Base-by-base conservation (phyloP, 92 coral and sea anemone species). In the Montipora capitata region DNA sequence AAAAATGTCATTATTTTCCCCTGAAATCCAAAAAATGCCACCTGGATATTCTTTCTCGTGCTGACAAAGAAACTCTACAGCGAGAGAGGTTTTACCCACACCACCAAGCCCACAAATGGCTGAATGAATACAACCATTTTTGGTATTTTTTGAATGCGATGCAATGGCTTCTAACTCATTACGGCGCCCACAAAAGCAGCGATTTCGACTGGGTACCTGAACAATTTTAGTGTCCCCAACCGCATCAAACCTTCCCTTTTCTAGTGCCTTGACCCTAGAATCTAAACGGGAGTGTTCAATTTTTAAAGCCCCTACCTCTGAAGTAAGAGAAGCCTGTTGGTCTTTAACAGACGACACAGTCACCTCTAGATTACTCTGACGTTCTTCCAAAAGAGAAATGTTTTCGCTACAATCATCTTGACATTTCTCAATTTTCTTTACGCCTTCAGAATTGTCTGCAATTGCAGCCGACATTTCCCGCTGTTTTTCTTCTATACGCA, bases 21-120 rank as follows among this genome's bases (percentile, higher is more conserved):
- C 98, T 2, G 98, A 94, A 78, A 96, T 82, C 98, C 99, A 96
- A 80, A 92, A 93, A 58, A 93, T 97, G 5, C 99, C 99, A 12
- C 96, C 99, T 2, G 58, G 76, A 83, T 95, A 96, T 43, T 66
- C 42, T 58, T 15, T 6, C 13, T 49, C 35, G 49, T 82, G 13
- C 40, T 58, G 90, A 87, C 94, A 90, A 8, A 92, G 94, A 67
- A 93, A 88, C 66, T 96, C 99, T 3, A 94, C 86, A 15, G 91
- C 95, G 11, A 96, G 96, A 12, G 96, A 92, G 2, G 99, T 94
- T 78, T 96, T 96, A 0, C 99, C 99, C 3, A 91, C 88, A 56
- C 98, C 99, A 2, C 98, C 98, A 10, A 96, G 94, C 16, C 98
- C 98, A 68, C 92, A 94, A 56, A 96, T 76, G 10, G 89, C 92